Conservation (phyloP, 1,140 invertebrate genomes). For the Formica exsecta region DNA sequence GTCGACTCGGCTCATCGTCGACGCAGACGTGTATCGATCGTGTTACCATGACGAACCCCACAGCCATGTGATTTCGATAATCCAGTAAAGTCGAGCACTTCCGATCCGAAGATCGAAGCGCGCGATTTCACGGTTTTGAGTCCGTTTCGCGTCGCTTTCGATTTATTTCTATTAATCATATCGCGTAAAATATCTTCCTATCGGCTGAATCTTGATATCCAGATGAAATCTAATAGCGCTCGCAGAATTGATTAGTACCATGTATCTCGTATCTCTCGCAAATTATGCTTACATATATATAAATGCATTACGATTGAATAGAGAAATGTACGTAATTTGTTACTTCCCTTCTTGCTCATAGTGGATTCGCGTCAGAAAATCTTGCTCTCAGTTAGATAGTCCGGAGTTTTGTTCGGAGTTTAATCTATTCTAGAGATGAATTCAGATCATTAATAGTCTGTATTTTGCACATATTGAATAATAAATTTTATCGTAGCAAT, state of each 20-base stretch:
- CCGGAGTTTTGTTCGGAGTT: not conserved
- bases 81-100: conserved; percentile 45
- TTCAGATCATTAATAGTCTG: not conserved
- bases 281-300: not conserved
- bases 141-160: not conserved
- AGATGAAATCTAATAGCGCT: not conserved
- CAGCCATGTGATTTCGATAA: conserved; percentile 59
- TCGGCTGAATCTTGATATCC: not conserved
- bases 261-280: not conserved
- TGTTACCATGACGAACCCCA: conserved; percentile 42
- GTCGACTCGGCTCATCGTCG: conserved; percentile 55
- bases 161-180: not conserved
- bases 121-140: not conserved
- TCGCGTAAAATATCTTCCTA: not conserved
- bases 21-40: conserved; percentile 62
- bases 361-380: not conserved
- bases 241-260: not conserved
- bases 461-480: not conserved
- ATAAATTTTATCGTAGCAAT: not conserved
- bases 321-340: not conserved
- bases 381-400: not conserved
- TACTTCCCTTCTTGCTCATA: not conserved
- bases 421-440: not conserved
- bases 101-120: conserved; percentile 16
- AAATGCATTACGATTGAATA: not conserved